A percentile compares a stretch with the other conserved stretches of the same genome.
Evolutionary conservation across 2,888 invertebrate species (phyloP).

Genomic region (Spatulosminthurus flaviceps): DNA sequence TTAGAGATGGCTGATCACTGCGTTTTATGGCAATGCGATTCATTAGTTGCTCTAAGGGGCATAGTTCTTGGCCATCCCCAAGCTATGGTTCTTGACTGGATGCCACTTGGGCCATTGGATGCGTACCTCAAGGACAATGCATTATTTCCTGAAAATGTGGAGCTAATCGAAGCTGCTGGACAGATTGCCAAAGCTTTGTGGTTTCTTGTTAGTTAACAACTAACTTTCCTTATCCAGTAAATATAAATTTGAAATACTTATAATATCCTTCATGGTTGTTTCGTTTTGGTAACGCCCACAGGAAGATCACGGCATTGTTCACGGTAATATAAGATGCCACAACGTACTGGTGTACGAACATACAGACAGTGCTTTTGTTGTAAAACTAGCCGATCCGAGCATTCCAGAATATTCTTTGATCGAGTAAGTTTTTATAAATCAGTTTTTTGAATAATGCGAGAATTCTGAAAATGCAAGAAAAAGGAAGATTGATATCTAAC

Average conservation of each 20-base stretch:
- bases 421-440: constrained; percentile 71
- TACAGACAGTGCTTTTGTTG: constrained; percentile 75
- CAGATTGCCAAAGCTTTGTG: constrained; percentile 85
- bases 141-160: constrained; percentile 68
- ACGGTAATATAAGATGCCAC: constrained; percentile 84
- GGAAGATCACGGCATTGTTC: constrained; percentile 82
- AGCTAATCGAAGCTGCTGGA: constrained; percentile 83
- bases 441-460: neutral
- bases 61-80: constrained; percentile 77
- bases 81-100: constrained; percentile 83
- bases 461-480: neutral
- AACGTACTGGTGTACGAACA: constrained; percentile 82
- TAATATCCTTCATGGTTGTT: too few relatives aligned
- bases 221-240: neutral
- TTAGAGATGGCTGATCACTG: constrained; percentile 80
- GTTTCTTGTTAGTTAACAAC: constrained; percentile 74
- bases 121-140: constrained; percentile 69
- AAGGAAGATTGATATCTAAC: too few relatives aligned
- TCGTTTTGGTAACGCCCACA: constrained; percentile 65
- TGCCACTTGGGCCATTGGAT: constrained; percentile 81
- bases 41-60: constrained; percentile 79
- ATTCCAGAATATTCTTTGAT: constrained; percentile 72
- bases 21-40: constrained; percentile 79
- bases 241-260: neutral
- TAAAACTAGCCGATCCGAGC: constrained; percentile 86